phyloP scores from a whole-genome alignment of 2,113 vertebrate species.

The Bujurquina vittata region DNA sequence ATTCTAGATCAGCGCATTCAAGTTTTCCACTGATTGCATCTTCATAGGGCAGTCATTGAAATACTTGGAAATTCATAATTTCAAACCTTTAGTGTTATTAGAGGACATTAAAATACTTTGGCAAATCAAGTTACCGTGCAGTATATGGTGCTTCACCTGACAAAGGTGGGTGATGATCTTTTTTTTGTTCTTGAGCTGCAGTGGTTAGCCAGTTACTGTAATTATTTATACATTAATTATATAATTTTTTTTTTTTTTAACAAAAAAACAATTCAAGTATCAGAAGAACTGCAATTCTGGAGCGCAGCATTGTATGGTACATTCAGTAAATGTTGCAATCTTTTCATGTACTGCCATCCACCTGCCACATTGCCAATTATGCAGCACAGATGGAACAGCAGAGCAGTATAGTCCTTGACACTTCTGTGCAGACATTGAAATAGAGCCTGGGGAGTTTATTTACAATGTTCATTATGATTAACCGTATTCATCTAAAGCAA shows the following conservation, averaged over 20 bases:
- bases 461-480: background rate
- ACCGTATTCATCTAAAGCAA: background rate
- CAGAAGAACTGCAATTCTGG: background rate
- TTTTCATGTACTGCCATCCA: background rate
- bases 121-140: too few relatives aligned
- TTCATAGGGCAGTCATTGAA: background rate
- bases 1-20: background rate
- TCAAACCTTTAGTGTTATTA: background rate
- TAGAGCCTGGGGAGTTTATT: background rate
- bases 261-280: too few relatives aligned
- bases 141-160: background rate
- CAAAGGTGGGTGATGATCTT: background rate
- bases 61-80: background rate
- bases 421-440: background rate
- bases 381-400: background rate
- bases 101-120: fast-evolving
- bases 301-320: background rate
- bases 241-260: too few relatives aligned
- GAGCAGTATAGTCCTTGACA: background rate
- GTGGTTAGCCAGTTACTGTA: background rate
- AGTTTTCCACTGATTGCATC: background rate
- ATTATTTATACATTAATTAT: too few relatives aligned
- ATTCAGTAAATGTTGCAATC: background rate
- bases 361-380: background rate
- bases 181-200: background rate